phyloP scores from a whole-genome alignment of 2,888 invertebrate genomes.

The Hirtodrosophila alboralis region DNA sequence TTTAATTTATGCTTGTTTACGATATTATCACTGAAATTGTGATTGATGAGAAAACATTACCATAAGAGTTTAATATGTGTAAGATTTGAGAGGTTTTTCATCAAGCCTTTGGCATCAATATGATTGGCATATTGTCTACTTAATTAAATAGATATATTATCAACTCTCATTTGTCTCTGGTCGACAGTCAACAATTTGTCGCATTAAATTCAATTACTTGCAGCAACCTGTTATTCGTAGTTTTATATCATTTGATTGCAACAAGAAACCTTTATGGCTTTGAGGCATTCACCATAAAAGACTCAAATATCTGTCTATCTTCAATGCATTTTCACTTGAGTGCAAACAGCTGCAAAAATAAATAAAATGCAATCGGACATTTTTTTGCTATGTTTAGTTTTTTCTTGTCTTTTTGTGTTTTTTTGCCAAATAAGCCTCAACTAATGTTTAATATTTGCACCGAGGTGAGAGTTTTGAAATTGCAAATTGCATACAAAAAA shows the following conservation, averaged over 20 bases:
- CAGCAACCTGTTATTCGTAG: neutral
- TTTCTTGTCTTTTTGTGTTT: constrained; percentile 10
- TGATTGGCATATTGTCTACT: constrained; percentile 7
- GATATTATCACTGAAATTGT: constrained; percentile 65
- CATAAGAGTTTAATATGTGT: constrained; percentile 1
- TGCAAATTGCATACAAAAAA: constrained; percentile 11
- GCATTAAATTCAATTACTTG: constrained; percentile 37
- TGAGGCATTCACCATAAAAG: constrained; percentile 39
- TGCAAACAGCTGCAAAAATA: constrained; percentile 49
- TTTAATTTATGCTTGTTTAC: constrained; percentile 51
- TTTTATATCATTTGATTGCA: constrained; percentile 20
- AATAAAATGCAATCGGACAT: constrained; percentile 36
- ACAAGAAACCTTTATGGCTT: constrained; percentile 30
- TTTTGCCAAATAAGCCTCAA: constrained; percentile 22
- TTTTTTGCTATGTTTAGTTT: constrained; percentile 31
- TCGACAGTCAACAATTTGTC: constrained; percentile 47
- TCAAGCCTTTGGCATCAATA: constrained; percentile 46
- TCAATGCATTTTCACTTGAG: constrained; percentile 59
- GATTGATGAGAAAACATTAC: constrained; percentile 53
- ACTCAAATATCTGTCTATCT: constrained; percentile 14
- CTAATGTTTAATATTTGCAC: constrained; percentile 21
- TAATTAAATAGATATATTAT: constrained; percentile 6
- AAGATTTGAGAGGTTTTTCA: constrained; percentile 20
- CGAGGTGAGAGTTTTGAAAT: constrained; percentile 61
- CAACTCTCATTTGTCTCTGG: constrained; percentile 11